These are phyloP conservation scores for Typhlomys cinereus DNA, from an alignment of 2,113 vertebrate genomes.

Conservation along the genomic window DNA sequence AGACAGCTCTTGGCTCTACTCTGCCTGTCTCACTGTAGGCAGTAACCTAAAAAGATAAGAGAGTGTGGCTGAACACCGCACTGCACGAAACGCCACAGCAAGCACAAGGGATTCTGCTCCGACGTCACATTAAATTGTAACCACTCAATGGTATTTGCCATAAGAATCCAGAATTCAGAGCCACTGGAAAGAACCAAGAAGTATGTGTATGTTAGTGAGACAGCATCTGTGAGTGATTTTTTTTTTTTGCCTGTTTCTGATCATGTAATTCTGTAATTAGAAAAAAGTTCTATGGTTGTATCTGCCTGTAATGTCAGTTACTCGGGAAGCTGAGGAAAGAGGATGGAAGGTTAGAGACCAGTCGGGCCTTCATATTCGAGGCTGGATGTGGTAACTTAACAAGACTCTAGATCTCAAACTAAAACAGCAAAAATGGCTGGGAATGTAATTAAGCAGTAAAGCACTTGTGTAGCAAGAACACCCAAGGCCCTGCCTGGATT, in stretches of 20 bases:
- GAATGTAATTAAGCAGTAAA: not conserved
- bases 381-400: no score
- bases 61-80: not conserved
- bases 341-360: not conserved
- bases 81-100: conserved; percentile 28
- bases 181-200: not conserved
- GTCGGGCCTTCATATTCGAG: no score
- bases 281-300: not conserved
- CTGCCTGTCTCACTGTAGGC: not conserved
- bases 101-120: not conserved
- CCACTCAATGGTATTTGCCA: not conserved
- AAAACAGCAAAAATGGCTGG: not conserved
- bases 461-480: not conserved
- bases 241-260: not conserved
- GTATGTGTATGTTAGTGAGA: not conserved
- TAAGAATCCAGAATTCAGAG: conserved; percentile 38
- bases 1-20: not conserved
- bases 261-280: not conserved
- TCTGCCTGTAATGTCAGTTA: not conserved
- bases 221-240: not conserved
- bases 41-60: conserved; percentile 55
- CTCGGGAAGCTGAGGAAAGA: not conserved
- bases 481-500: not conserved
- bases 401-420: not conserved
- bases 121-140: not conserved